phyloP scores from a whole-genome alignment of 2,113 vertebrate genomes.

The Trinectes maculatus region DNA sequence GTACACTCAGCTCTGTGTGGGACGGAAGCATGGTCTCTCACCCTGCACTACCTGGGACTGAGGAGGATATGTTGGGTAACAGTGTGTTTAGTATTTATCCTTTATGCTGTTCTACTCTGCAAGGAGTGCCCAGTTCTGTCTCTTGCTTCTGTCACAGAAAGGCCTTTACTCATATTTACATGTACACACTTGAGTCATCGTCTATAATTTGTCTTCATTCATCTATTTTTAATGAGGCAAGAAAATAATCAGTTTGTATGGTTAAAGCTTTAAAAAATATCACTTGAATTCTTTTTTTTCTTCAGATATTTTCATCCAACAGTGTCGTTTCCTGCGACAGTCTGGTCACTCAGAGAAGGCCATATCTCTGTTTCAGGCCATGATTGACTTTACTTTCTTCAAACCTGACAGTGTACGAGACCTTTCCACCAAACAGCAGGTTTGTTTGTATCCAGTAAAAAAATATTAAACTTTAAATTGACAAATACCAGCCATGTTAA shows the following conservation, averaged over 20 bases:
- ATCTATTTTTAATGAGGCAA: too few relatives aligned
- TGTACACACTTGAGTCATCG: not conserved
- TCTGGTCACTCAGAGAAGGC: constrained; percentile 93
- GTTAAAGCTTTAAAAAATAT: not conserved
- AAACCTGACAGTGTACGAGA: constrained; percentile 90
- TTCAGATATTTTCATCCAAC: constrained; percentile 88
- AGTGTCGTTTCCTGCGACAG: constrained; percentile 95
- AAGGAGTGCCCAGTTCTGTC: not conserved
- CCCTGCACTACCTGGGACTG: constrained; percentile 86
- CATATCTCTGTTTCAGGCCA: constrained; percentile 91
- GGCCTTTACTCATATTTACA: not conserved
- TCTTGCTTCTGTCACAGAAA: not conserved
- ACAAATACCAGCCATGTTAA: not conserved
- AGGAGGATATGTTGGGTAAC: constrained; percentile 92
- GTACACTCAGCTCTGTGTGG: constrained; percentile 88
- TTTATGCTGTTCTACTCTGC: not conserved
- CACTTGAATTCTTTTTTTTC: not conserved
- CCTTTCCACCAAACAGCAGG: constrained; percentile 90
- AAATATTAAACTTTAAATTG: not conserved
- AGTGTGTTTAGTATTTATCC: not conserved
- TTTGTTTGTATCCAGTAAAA: constrained; percentile 12
- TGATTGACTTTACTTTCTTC: constrained; percentile 95
- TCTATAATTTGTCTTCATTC: too few relatives aligned
- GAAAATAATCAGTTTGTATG: not conserved
- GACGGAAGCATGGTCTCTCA: constrained; percentile 95